Conservation (phyloP, 2,797 vertebrate species). For the Parotocinclus haroldoi region DNA sequence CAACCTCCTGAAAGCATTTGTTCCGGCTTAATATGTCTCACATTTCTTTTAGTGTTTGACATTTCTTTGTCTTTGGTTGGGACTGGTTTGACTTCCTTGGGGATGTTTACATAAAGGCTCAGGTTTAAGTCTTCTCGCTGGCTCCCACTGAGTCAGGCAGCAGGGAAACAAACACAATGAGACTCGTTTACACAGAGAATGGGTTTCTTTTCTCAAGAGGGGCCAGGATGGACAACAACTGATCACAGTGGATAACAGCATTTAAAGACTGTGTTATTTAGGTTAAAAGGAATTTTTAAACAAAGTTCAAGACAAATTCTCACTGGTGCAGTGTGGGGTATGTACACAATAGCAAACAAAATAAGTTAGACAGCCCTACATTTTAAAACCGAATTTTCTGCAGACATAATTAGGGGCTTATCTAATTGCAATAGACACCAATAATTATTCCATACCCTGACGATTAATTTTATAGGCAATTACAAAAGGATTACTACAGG, state of each 20-base stretch:
- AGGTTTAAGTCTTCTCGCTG: constrained; percentile 56
- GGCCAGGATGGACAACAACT: constrained; percentile 28
- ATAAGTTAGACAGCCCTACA: constrained; percentile 7
- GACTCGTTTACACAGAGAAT: constrained; percentile 38
- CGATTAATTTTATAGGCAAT: constrained; percentile 37
- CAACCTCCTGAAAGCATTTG: constrained; percentile 19
- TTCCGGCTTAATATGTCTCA: constrained; percentile 35
- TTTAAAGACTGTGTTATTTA: constrained; percentile 34
- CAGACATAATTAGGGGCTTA: constrained; percentile 9
- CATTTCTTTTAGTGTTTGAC: constrained; percentile 66
- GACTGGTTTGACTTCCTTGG: constrained; percentile 61
- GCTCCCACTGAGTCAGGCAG: constrained; percentile 41
- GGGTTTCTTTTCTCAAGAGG: constrained; percentile 42
- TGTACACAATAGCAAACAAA: background rate
- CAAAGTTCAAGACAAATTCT: constrained; percentile 26
- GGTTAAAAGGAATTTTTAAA: constrained; percentile 37
- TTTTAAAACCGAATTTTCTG: constrained; percentile 7
- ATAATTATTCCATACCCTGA: constrained; percentile 12
- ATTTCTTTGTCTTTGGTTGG: constrained; percentile 46
- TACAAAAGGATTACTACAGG: constrained; percentile 30
- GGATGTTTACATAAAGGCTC: constrained; percentile 64
- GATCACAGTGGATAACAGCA: constrained; percentile 28
- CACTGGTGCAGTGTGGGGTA: constrained; percentile 8
- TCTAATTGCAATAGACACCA: constrained; percentile 25
- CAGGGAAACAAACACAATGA: constrained; percentile 45